Evolutionary conservation across 2,888 invertebrate species (phyloP), one percentile per base, ranked within the genome.

Genomic region (Tridacna gigas): DNA sequence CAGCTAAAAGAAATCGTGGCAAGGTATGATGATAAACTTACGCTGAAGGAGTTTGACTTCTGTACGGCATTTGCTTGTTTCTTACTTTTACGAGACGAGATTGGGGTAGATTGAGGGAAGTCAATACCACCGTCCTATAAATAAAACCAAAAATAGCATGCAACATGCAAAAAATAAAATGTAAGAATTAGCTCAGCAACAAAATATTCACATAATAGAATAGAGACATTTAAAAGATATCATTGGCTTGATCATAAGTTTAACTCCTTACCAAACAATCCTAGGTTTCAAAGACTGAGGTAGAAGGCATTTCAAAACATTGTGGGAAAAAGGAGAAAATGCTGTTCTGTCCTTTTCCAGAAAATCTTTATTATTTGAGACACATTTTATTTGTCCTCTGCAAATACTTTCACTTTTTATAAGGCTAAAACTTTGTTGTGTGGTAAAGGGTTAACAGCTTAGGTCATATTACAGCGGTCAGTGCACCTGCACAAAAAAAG

Each of bases 31-130:
- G 45, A 37, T 69, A 80, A 61, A 94, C 94, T 94, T 94, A 94
- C 94, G 91, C 93, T 94, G 91, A 94, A 94, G n/a, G 94, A 94
- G 86, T 94, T 93, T 78, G 94, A 94, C 91, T 94, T 94, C 90
- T 93, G 93, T 67, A 93, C 90, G 60, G 89, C 88, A 73, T 86
- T 86, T 25, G 90, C 80, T 65, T 96, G 96, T 81, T 95, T 95
- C 92, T 95, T 95, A 93, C 95, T 96, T 88, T 96, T 95, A 93
- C 96, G 92, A 92, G 96, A 94, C 18, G 95, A 91, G 87, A 93
- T 93, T 86, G 94, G 93, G 26, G 93, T 93, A 37, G 90, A 90
- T 51, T 91, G 89, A 74, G 91, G 88, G 67, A 88, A 88, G 79
- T 90, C 91, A 84, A 89, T 88, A 67, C 86, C 86, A 86, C 91